phyloP scores from a whole-genome alignment of 1,140 invertebrate genomes.

The Marisa cornuarietis region DNA sequence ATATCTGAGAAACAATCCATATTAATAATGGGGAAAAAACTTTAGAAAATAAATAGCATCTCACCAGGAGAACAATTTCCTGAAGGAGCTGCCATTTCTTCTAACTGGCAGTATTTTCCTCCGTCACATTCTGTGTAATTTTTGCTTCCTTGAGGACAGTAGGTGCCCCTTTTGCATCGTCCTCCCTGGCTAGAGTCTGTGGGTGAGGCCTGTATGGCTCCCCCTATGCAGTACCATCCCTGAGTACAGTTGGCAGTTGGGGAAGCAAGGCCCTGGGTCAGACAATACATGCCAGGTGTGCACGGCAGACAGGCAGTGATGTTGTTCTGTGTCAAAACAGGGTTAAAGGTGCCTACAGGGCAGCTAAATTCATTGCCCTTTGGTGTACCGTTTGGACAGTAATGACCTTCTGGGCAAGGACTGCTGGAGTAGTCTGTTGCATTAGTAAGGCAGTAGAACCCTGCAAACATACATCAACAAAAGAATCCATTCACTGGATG shows the following conservation, averaged over 20 bases:
- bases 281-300: conserved; percentile 56
- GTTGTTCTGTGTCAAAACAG: conserved; percentile 41
- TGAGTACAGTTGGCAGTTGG: conserved; percentile 35
- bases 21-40: too few relatives aligned
- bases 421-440: conserved; percentile 54
- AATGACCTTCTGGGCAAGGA: conserved; percentile 56
- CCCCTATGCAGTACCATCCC: conserved; percentile 53
- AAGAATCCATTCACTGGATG: background rate
- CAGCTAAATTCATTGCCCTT: conserved; percentile 47
- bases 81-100: conserved; percentile 43
- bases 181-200: conserved; percentile 50
- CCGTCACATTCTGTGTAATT: conserved; percentile 48
- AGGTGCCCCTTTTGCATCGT: conserved; percentile 48
- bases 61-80: conserved; percentile 57
- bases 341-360: conserved; percentile 54
- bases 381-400: conserved; percentile 55
- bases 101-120: conserved; percentile 51
- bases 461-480: conserved; percentile 31
- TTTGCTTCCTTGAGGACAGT: conserved; percentile 55
- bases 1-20: too few relatives aligned
- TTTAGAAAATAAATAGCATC: background rate
- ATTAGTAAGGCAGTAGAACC: conserved; percentile 58
- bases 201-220: conserved; percentile 47
- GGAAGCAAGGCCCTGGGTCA: conserved; percentile 41
- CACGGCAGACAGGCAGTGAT: conserved; percentile 49